phyloP scores from a whole-genome alignment of 2,113 vertebrate genomes.

The Dromiciops gliroides region DNA sequence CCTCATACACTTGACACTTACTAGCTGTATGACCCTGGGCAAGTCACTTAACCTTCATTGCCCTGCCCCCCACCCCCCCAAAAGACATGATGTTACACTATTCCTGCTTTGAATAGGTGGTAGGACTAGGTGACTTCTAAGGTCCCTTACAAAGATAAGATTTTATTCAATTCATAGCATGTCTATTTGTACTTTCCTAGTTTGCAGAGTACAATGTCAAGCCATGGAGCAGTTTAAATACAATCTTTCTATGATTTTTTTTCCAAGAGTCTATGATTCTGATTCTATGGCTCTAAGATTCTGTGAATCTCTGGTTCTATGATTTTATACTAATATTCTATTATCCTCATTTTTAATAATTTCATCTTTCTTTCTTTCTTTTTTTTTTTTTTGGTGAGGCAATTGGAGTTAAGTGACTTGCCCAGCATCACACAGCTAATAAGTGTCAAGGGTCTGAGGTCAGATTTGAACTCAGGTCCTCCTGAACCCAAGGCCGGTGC shows the following conservation, averaged over 20 bases:
- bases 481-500: no score
- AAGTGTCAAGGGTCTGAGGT: no score
- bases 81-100: no score
- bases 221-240: background rate
- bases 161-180: background rate
- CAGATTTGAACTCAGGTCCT: no score
- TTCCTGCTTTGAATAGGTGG: background rate
- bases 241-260: background rate
- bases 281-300: background rate
- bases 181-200: background rate
- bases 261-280: background rate
- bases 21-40: no score
- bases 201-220: background rate
- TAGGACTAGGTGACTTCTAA: background rate
- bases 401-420: no score
- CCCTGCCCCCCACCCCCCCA: no score
- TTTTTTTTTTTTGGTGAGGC: no score
- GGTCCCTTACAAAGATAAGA: background rate
- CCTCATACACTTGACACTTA: no score
- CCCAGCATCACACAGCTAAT: no score
- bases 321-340: background rate
- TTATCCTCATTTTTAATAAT: background rate
- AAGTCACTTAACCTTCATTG: no score
- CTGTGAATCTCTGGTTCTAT: background rate
- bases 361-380: background rate